Percentiles rank a stretch among this genome's conserved stretches.
phyloP scores from a whole-genome alignment of 2,113 vertebrate species.

The Ceratotherium simum region DNA sequence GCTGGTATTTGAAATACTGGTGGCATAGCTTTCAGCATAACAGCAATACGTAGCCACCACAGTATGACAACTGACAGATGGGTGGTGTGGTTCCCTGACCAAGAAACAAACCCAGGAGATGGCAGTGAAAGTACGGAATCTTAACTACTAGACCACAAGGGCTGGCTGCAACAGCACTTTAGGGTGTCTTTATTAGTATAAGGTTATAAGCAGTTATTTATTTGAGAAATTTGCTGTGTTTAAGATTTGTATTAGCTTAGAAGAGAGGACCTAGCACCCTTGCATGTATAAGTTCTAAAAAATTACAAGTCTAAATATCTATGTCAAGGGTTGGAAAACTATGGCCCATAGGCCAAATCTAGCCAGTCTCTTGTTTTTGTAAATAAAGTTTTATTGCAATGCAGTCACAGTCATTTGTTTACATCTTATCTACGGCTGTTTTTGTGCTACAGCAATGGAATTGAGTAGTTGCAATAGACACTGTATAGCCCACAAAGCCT shows the following conservation, averaged over 20 bases:
- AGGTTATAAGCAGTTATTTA: neutral
- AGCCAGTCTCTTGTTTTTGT: neutral
- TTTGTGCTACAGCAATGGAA: neutral
- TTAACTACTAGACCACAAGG: no score
- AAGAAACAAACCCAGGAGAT: no score
- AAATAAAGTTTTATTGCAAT: neutral
- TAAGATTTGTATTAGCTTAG: neutral
- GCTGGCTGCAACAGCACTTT: neutral
- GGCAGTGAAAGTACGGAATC: no score
- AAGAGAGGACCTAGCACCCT: neutral
- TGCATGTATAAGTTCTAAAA: neutral
- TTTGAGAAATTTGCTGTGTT: neutral
- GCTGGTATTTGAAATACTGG: no score
- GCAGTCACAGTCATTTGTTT: neutral
- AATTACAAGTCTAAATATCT: neutral
- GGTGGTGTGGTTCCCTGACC: no score
- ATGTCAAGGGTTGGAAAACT: neutral
- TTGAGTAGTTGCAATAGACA: neutral
- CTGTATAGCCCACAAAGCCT: neutral
- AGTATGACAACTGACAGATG: no score
- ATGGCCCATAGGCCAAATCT: neutral
- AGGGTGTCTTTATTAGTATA: neutral
- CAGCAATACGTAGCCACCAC: no score
- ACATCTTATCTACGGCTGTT: neutral
- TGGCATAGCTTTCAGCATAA: no score